These are phyloP conservation scores for Phortica variegata DNA, from an alignment of 1,140 invertebrate species.

Conservation along the genomic window DNA sequence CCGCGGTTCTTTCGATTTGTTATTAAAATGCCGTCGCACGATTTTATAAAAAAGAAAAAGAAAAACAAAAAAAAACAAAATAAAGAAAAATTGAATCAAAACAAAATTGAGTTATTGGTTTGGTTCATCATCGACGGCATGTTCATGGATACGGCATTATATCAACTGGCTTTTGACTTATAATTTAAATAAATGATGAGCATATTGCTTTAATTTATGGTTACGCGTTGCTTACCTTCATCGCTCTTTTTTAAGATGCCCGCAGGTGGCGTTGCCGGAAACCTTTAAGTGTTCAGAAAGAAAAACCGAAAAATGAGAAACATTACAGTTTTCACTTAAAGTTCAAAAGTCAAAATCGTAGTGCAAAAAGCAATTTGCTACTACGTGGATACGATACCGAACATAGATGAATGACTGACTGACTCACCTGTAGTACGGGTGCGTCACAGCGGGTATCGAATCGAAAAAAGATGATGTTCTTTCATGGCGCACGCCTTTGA, in stretches of 20 bases:
- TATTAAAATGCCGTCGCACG: constrained; percentile 48
- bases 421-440: constrained; percentile 50
- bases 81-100: constrained; percentile 13
- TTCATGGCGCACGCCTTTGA: constrained; percentile 56
- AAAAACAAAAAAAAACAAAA: constrained; percentile 3
- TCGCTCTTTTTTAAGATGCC: constrained; percentile 55
- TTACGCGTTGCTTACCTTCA: constrained; percentile 48
- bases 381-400: neutral
- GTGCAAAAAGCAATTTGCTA: neutral
- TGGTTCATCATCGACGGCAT: neutral
- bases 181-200: constrained; percentile 53
- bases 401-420: no score
- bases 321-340: neutral
- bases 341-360: neutral
- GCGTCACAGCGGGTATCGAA: constrained; percentile 56
- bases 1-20: no score
- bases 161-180: neutral
- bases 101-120: constrained; percentile 45
- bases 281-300: constrained; percentile 30
- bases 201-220: constrained; percentile 32
- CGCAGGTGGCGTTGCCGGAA: constrained; percentile 51
- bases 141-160: constrained; percentile 9
- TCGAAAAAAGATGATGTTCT: constrained; percentile 57
- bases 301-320: constrained; percentile 23
- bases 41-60: constrained; percentile 36